Percentiles rank a stretch among this genome's conserved stretches.
These are phyloP conservation scores for Eulithis testata DNA, from an alignment of 2,888 invertebrate species.

Conservation along the genomic window DNA sequence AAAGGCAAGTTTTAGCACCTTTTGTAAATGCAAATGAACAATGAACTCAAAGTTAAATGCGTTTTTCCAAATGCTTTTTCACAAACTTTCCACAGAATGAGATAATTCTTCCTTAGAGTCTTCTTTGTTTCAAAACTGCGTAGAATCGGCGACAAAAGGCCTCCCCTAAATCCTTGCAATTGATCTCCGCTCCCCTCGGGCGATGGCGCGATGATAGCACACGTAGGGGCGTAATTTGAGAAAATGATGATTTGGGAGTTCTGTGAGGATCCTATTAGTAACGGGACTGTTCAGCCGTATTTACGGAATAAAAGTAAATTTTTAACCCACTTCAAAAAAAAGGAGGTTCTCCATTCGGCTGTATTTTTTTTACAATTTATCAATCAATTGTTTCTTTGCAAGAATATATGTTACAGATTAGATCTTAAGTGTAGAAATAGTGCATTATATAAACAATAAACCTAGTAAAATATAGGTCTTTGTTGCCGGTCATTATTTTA, in stretches of 20 bases:
- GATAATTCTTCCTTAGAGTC: not conserved
- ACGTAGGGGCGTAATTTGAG: slow-evolving; percentile 36
- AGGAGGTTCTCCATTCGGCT: too few relatives aligned
- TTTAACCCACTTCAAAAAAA: too few relatives aligned
- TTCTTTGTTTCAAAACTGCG: slow-evolving; percentile 23
- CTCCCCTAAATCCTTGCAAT: slow-evolving; percentile 42
- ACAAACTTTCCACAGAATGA: slow-evolving; percentile 9
- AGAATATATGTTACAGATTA: too few relatives aligned
- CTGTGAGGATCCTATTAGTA: slow-evolving; percentile 24
- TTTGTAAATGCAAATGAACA: not conserved
- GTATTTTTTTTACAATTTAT: too few relatives aligned
- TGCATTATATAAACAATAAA: too few relatives aligned
- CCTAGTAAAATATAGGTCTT: not conserved
- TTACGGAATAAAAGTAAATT: not conserved
- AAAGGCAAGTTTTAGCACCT: too few relatives aligned
- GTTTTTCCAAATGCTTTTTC: not conserved
- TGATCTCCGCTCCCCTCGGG: slow-evolving; percentile 37
- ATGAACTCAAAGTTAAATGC: slow-evolving; percentile 2
- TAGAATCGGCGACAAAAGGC: slow-evolving; percentile 22
- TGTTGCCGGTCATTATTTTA: not conserved
- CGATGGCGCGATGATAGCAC: slow-evolving; percentile 40
- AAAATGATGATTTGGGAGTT: slow-evolving; percentile 34
- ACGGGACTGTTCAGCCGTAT: not conserved
- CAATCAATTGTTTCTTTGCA: too few relatives aligned
- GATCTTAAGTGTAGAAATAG: too few relatives aligned